Evolutionary conservation across 2,888 invertebrate genomes (phyloP).

Genomic region (Pomacea canaliculata): DNA sequence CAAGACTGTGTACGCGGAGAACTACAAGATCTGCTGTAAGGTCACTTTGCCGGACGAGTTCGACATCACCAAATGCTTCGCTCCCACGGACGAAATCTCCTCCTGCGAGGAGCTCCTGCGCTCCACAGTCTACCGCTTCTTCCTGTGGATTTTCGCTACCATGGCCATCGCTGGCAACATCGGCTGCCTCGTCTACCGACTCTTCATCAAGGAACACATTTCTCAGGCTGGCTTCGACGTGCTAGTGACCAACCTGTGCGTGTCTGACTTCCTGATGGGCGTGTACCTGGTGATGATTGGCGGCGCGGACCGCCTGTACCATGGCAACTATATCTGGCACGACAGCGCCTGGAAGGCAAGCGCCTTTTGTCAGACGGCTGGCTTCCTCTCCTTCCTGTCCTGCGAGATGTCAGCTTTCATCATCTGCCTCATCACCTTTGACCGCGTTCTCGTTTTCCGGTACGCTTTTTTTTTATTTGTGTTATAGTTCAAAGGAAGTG

Average conservation of each 20-base stretch:
- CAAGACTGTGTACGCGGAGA: conserved; percentile 25
- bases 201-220: conserved; percentile 28
- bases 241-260: conserved; percentile 31
- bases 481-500: too few species aligned
- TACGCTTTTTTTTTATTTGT: too few species aligned
- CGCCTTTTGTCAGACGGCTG: conserved; percentile 26
- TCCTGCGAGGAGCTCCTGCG: conserved; percentile 33
- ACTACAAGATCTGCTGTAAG: conserved; percentile 30
- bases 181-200: conserved; percentile 29
- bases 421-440: conserved; percentile 31
- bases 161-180: conserved; percentile 31
- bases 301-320: conserved; percentile 28
- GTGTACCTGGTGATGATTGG: conserved; percentile 35
- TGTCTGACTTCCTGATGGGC: conserved; percentile 34
- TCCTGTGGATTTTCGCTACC: conserved; percentile 31
- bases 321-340: conserved; percentile 25
- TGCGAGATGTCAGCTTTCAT: conserved; percentile 30
- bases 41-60: conserved; percentile 21
- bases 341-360: conserved; percentile 30
- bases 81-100: conserved; percentile 33
- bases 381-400: conserved; percentile 28
- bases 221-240: conserved; percentile 31
- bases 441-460: conserved; percentile 29
- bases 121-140: conserved; percentile 23
- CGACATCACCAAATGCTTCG: conserved; percentile 26